Evolutionary conservation across 2,888 invertebrate genomes (phyloP).

Genomic region (Drosophila vallismaia): DNA sequence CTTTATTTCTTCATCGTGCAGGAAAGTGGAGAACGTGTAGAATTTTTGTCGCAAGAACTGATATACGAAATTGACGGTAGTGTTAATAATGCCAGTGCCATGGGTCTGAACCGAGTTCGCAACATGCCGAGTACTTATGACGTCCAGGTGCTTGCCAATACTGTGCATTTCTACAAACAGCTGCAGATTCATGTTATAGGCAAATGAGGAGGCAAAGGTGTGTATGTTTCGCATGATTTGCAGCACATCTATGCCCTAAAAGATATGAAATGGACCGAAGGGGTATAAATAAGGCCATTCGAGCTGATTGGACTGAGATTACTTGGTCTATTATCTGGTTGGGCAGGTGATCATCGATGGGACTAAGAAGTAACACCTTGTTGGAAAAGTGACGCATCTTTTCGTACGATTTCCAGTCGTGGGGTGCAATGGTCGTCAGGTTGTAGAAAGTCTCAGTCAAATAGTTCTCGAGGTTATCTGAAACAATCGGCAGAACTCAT

Average conservation of each 20-base stretch:
- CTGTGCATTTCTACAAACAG: slow-evolving; percentile 96
- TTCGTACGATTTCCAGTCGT: slow-evolving; percentile 98
- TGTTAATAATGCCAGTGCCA: slow-evolving; percentile 98
- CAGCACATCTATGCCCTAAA: slow-evolving; percentile 94
- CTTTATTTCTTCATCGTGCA: slow-evolving; percentile 99
- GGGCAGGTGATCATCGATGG: slow-evolving; percentile 96
- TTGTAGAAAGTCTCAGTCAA: slow-evolving; percentile 98
- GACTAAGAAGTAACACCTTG: slow-evolving; percentile 91
- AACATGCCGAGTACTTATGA: slow-evolving; percentile 96
- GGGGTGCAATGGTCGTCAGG: slow-evolving; percentile 97
- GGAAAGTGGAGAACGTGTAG: slow-evolving; percentile 97
- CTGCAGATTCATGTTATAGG: slow-evolving; percentile 98
- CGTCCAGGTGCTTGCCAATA: slow-evolving; percentile 96
- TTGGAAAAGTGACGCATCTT: slow-evolving; percentile 97
- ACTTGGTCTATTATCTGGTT: slow-evolving; percentile 97
- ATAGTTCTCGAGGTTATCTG: slow-evolving; percentile 91
- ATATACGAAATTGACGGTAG: slow-evolving; percentile 96
- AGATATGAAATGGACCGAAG: background rate
- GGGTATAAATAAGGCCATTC: background rate
- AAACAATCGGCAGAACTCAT: slow-evolving; percentile 13
- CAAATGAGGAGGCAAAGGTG: slow-evolving; percentile 95
- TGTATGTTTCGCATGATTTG: slow-evolving; percentile 99
- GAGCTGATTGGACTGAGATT: slow-evolving; percentile 3
- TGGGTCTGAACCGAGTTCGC: slow-evolving; percentile 98
- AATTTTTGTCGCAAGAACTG: slow-evolving; percentile 97